Evolutionary conservation across 2,113 vertebrate species (phyloP), one percentile per base, ranked within the genome.

Genomic region (Condylura cristata): DNA sequence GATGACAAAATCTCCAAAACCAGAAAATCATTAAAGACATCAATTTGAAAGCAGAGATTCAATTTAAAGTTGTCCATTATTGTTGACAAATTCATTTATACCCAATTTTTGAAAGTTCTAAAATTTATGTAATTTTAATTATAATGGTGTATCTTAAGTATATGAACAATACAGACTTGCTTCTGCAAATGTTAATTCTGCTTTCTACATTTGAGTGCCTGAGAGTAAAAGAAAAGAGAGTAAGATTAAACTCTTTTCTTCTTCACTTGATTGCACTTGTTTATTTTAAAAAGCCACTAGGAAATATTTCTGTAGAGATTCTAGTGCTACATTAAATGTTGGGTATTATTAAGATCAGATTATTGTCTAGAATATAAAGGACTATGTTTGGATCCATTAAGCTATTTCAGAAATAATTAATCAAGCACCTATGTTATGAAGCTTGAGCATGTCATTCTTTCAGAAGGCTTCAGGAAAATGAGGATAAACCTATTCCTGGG

Each of bases 171-270:
- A 63, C 80, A 6, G 4, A 4, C 26, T 89, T 17, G 84, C 8
- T 92, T 90, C 28, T 81, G 39, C 28, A 88, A 83, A 92, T 83
- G 86, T 66, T 82, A 85, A 90, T 75, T 80, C n/a, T 22, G 13
- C 11, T 91, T 90, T 66, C 60, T 60, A 79, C 16, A 51, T 80
- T 71, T 37, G 5, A 91, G 32, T 84, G 61, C 53, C 17, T 56
- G 53, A 56, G 20, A 56, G 20, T 56, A 5, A 22, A 66, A 68
- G 34, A 65, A 41, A 32, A 17, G 2, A 65, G 3, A 68, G 18
- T 30, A 22, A 94, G 20, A 70, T 89, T 80, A 48, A 65, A 56
- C 12, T 46, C 4, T 11, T 72, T 60, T 78, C 32, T 63, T 41
- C 26, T 74, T 82, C 13, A 51, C n/a, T 81, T 82, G 18, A 65